Evolutionary conservation across 2,888 invertebrate genomes (phyloP).

Genomic region (Drosophila recens): DNA sequence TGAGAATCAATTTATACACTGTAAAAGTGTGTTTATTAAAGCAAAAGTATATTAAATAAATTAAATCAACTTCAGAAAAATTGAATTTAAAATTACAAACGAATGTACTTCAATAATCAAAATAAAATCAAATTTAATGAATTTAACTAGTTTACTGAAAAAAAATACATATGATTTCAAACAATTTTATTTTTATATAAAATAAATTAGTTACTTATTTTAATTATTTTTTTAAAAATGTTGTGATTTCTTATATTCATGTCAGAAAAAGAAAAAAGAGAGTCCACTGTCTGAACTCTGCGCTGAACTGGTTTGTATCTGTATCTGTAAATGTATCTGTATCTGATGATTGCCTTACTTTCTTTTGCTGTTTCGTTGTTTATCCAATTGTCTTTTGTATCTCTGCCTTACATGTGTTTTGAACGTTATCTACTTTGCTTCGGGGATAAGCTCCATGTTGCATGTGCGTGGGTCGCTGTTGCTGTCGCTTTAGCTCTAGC

Average conservation of each 20-base stretch:
- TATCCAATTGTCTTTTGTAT: constrained; percentile 56
- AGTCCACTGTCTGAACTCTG: not conserved
- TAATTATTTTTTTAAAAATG: too few species aligned
- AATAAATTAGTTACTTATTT: too few species aligned
- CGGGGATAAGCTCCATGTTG: constrained; percentile 38
- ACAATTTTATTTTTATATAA: not conserved
- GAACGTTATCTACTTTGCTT: constrained; percentile 55
- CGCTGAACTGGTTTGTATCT: constrained; percentile 9
- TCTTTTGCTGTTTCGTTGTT: constrained; percentile 16
- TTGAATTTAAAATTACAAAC: too few species aligned
- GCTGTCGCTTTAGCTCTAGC: constrained; percentile 13
- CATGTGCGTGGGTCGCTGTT: constrained; percentile 42
- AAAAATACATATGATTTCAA: too few species aligned
- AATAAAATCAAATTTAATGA: too few species aligned
- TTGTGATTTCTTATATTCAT: constrained; percentile 12
- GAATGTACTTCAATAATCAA: not conserved
- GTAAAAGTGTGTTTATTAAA: not conserved
- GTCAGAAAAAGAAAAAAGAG: not conserved
- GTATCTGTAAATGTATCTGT: constrained; percentile 7
- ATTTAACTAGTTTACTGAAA: too few species aligned
- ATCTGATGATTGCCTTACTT: constrained; percentile 15
- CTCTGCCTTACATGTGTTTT: constrained; percentile 57
- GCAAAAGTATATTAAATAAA: not conserved
- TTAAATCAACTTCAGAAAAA: not conserved
- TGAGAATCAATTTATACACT: not conserved